Evolutionary conservation across 1,140 invertebrate species (phyloP), one percentile per base, ranked within the genome.

Genomic region (Pristionchus pacificus): DNA sequence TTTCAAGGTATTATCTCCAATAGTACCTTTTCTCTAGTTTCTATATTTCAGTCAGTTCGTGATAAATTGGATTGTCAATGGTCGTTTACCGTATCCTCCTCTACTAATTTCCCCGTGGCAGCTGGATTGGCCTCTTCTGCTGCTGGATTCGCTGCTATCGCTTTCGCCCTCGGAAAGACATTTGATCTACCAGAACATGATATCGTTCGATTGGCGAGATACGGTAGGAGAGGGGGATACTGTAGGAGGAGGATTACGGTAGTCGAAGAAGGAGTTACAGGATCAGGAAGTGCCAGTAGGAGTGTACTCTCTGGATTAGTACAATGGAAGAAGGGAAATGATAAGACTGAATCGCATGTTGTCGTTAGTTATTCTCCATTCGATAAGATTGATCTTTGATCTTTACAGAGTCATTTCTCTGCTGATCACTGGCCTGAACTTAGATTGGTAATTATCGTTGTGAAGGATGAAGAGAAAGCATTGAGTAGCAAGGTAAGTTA

Each of bases 31-130:
- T n/a, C n/a, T n/a, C n/a, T n/a, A n/a, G n/a, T n/a, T n/a, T n/a
- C n/a, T n/a, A n/a, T n/a, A n/a, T n/a, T n/a, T n/a, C n/a, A n/a
- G n/a, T n/a, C n/a, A n/a, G n/a, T n/a, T n/a, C n/a, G n/a, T n/a
- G n/a, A 24, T 25, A 19, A 60, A 68, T 59, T 60, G 66, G 49
- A 60, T 68, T 0, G 14, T 24, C 15, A 0, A 24, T 3, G 28
- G 14, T 67, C 62, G 25, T 69, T 80, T 59, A 87, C 86, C 78
- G 78, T 77, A 13, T 28, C 57, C 84, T 98, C 95, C 0, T 89
- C 90, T 79, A 99, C 98, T 85, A 98, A 98, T 87, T 99, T 99
- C 84, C 96, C 97, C 25, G 98, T 95, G 25, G 95, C 95, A 28
- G 95, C 96, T 74, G 97, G 97, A 1, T 86, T 99, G 30, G 96